Conservation (phyloP, 2,797 vertebrate species). For the Cyprinella venusta region DNA sequence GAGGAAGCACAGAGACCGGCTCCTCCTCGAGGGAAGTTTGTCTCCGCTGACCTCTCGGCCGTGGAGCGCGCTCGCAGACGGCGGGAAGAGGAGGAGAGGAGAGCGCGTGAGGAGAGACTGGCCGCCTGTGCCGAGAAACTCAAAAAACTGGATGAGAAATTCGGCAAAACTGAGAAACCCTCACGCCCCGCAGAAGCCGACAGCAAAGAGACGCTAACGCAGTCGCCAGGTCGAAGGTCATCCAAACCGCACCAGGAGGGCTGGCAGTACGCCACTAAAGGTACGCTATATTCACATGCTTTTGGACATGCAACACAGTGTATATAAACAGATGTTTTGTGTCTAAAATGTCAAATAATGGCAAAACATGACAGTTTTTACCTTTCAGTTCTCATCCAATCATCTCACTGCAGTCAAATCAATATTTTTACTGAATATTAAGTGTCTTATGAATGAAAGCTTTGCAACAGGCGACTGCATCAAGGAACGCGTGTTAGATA, state of each 20-base stretch:
- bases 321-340: too few species aligned
- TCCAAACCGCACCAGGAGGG: conserved; percentile 76
- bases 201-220: conserved; percentile 69
- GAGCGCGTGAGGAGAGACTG: conserved; percentile 90
- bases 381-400: too few species aligned
- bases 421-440: too few species aligned
- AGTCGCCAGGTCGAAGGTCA: conserved; percentile 79
- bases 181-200: conserved; percentile 80
- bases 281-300: conserved; percentile 65
- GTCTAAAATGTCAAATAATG: too few species aligned
- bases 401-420: too few species aligned
- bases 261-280: conserved; percentile 81
- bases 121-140: conserved; percentile 97
- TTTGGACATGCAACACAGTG: too few species aligned
- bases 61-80: conserved; percentile 91
- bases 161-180: conserved; percentile 85
- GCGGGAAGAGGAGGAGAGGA: conserved; percentile 93
- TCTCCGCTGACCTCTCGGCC: conserved; percentile 90
- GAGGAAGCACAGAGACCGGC: conserved; percentile 81
- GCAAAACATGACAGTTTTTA: too few species aligned
- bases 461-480: too few species aligned
- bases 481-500: too few species aligned
- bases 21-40: conserved; percentile 86
- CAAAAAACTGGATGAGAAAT: conserved; percentile 93
- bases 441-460: too few species aligned